phyloP scores from a whole-genome alignment of 2,888 invertebrate genomes.

The Oxytorus armatus region DNA sequence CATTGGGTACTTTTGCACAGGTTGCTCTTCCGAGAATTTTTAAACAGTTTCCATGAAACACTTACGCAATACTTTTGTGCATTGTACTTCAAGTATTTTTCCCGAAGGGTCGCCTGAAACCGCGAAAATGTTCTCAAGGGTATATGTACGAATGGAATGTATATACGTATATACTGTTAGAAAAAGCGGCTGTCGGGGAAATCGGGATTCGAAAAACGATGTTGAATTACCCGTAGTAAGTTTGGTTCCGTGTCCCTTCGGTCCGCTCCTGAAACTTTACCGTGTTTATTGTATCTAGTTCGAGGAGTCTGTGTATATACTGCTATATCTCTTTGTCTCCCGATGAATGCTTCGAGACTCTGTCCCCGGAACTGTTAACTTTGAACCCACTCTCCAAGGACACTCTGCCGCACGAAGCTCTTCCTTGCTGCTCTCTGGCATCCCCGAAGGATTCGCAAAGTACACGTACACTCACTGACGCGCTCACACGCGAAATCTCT shows the following conservation, averaged over 20 bases:
- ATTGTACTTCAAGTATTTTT: background rate
- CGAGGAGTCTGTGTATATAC: background rate
- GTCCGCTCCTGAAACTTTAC: constrained; percentile 76
- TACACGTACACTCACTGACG: constrained; percentile 46
- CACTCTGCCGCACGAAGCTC: constrained; percentile 45
- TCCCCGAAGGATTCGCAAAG: constrained; percentile 64
- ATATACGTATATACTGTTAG: background rate
- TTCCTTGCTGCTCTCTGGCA: constrained; percentile 12
- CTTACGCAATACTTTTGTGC: no score
- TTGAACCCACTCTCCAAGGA: constrained; percentile 9
- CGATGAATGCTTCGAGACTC: constrained; percentile 17
- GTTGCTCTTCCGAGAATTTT: no score
- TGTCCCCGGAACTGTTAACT: constrained; percentile 11
- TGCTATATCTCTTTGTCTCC: constrained; percentile 7
- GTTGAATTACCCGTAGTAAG: constrained; percentile 75
- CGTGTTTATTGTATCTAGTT: constrained; percentile 72
- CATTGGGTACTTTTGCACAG: no score
- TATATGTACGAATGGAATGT: background rate
- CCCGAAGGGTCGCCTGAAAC: background rate
- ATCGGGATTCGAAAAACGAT: constrained; percentile 71
- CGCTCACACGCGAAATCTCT: constrained; percentile 56
- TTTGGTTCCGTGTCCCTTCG: constrained; percentile 71
- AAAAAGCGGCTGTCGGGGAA: constrained; percentile 18
- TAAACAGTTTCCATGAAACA: no score
- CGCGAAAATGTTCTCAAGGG: constrained; percentile 17